Base-by-base conservation (phyloP, 1,140 invertebrate species). In the Euwallacea similis region DNA sequence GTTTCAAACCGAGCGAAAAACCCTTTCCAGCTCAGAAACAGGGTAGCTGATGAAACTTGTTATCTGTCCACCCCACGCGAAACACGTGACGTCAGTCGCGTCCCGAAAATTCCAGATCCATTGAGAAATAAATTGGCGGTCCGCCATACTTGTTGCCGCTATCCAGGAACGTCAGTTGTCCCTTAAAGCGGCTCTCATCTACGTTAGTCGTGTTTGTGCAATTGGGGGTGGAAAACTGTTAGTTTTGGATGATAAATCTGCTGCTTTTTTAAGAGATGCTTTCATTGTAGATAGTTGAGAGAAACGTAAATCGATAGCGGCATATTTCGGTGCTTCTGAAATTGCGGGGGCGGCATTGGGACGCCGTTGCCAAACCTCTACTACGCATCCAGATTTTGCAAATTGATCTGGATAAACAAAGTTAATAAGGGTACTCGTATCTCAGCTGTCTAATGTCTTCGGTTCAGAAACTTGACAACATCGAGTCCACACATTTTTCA, bases 291-390 rank as follows among this genome's bases (percentile, higher is more conserved):
- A 60, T n/a, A n/a, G 58, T 60, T n/a, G 7, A 41, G 8, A 60
- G 58, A 13, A 50, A 58, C 55, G 61, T 63, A 63, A 50, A 63
- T 63, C 61, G 46, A 63, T 63, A 63, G 42, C 8, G 61, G 15
- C 61, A 47, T 43, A 63, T 47, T 63, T 63, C 61, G 46, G 61
- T 63, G 47, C 15, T 63, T 63, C 61, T 21, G 61, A 44, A 63
- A 63, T 63, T 63, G 43, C 44, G 61, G 46, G 13, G 61, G 61
- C n/a, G 61, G 41, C 43, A 2, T 16, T 15, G 15, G 44, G 13
- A 46, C 61, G 16, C 7, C 21, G 61, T 46, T 63, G 61, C 44
- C 61, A 21, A 33, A 33, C 21, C 21, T 4, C 21, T 33, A 33
- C 21, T 33, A 33, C 21, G 21, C 21, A 33, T 33, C 21, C 21